Percentiles rank a stretch among this genome's conserved stretches.
Evolutionary conservation across 2,888 invertebrate species (phyloP).

Genomic region (Orthosia incerta): DNA sequence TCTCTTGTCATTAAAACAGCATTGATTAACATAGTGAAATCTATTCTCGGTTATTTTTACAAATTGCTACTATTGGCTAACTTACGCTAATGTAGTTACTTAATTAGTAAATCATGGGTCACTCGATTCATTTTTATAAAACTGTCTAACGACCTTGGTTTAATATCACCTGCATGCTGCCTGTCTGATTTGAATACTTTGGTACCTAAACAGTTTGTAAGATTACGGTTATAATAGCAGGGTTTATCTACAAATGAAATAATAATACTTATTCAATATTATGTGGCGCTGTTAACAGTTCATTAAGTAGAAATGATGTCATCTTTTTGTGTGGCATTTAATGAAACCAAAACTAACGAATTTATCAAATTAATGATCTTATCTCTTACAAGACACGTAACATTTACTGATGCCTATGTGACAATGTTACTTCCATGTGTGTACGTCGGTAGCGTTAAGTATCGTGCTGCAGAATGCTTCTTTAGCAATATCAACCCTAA

Average conservation of each 20-base stretch:
- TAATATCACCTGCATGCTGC: background rate
- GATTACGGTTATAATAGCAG: background rate
- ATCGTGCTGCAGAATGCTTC: constrained; percentile 47
- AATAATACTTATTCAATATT: background rate
- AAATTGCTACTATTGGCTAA: constrained; percentile 37
- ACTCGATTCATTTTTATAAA: background rate
- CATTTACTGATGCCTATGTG: constrained; percentile 48
- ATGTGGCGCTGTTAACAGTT: constrained; percentile 3
- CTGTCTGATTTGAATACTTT: background rate
- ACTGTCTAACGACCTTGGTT: background rate
- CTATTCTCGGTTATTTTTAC: constrained; percentile 59
- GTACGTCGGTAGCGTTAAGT: constrained; percentile 60
- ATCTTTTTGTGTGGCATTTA: constrained; percentile 19
- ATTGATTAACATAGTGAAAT: constrained; percentile 71
- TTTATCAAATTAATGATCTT: constrained; percentile 29
- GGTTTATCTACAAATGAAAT: background rate
- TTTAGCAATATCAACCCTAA: constrained; percentile 71
- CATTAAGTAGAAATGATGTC: constrained; percentile 6
- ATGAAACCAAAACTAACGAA: constrained; percentile 20
- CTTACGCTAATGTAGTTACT: constrained; percentile 1
- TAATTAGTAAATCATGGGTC: constrained; percentile 12
- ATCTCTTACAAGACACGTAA: constrained; percentile 45
- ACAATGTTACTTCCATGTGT: constrained; percentile 67
- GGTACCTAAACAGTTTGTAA: constrained; percentile 9
- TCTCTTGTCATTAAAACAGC: constrained; percentile 75